phyloP scores from a whole-genome alignment of 2,113 vertebrate species.

The Ciconia stormi region DNA sequence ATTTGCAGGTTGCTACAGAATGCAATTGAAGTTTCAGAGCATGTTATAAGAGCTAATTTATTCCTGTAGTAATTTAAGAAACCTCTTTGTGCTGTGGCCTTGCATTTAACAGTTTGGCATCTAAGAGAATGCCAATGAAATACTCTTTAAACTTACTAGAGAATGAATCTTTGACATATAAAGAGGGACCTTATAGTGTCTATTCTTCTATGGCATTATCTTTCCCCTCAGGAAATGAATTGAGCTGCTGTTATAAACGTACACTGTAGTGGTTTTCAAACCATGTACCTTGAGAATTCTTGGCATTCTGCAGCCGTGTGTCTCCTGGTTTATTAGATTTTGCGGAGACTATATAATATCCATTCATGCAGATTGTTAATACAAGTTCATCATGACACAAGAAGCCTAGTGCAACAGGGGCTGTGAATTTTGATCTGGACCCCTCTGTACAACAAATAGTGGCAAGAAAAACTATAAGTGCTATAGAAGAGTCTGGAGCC shows the following conservation, averaged over 20 bases:
- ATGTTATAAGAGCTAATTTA: background rate
- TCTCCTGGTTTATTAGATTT: conserved; percentile 17
- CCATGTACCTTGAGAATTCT: background rate
- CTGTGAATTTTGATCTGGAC: background rate
- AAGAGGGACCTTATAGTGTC: background rate
- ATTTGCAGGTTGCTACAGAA: background rate
- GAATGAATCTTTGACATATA: background rate
- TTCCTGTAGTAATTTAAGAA: conserved; percentile 38
- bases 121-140: background rate
- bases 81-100: conserved; percentile 13
- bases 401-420: background rate
- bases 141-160: background rate
- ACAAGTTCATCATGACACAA: background rate
- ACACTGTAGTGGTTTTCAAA: background rate
- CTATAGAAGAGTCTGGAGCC: background rate
- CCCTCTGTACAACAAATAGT: background rate
- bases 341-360: background rate
- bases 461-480: background rate
- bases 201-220: background rate
- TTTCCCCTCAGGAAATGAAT: conserved; percentile 6
- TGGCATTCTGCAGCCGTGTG: background rate
- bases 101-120: conserved; percentile 6
- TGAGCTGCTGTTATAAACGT: background rate
- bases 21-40: background rate
- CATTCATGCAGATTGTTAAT: background rate